Percentiles rank a stretch among this genome's conserved stretches.
Conservation (phyloP, 2,113 vertebrate species). For the Centropus unirufus region DNA sequence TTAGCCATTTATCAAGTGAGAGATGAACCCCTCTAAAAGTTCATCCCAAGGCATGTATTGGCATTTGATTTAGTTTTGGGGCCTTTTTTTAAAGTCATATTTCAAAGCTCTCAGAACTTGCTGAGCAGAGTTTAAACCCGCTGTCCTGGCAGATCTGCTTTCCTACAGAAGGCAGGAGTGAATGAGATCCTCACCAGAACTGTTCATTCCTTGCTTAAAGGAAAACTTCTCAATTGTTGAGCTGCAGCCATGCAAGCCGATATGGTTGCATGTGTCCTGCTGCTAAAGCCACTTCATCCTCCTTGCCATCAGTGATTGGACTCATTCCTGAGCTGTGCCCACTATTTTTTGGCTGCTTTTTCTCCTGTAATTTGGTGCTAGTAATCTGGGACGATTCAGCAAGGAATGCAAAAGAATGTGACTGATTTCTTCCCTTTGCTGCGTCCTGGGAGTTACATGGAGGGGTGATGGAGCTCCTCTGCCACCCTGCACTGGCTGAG, state of each 20-base stretch:
- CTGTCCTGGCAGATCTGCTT: neutral
- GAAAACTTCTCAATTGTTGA: neutral
- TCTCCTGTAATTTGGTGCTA: neutral
- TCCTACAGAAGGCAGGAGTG: neutral
- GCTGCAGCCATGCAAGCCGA: neutral
- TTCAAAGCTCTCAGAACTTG: neutral
- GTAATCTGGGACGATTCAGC: neutral
- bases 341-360: neutral
- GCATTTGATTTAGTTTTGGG: too few species aligned
- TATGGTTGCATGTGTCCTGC: neutral
- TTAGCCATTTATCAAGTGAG: neutral
- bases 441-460: fast-evolving
- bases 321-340: neutral
- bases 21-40: neutral
- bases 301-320: neutral
- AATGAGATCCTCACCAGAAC: neutral
- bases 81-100: neutral
- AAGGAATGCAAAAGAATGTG: neutral
- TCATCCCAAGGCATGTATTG: fast-evolving
- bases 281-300: neutral
- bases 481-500: neutral
- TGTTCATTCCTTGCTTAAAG: neutral
- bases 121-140: neutral
- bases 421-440: neutral
- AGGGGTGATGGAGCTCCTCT: neutral